Conservation (phyloP, 1,140 invertebrate species). For the Cheumatopsyche charites region DNA sequence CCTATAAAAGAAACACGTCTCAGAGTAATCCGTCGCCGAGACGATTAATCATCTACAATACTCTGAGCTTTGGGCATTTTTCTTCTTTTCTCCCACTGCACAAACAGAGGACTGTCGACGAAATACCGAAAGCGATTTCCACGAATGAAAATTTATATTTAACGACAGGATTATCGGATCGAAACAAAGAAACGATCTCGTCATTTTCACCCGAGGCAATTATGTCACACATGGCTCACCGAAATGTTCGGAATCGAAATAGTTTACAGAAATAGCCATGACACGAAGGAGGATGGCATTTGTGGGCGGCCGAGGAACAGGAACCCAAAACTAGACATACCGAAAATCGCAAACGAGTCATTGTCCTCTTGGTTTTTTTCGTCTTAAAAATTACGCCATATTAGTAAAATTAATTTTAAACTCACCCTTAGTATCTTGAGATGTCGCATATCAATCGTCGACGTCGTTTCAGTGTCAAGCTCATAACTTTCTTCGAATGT, state of each 20-base stretch:
- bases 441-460: neutral
- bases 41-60: slow-evolving; percentile 14
- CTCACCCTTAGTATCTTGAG: too few species aligned
- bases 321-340: slow-evolving; percentile 20
- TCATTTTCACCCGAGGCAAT: slow-evolving; percentile 8
- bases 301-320: slow-evolving; percentile 21
- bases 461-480: neutral
- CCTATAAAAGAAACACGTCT: neutral
- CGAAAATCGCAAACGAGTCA: neutral
- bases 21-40: slow-evolving; percentile 8
- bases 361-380: too few species aligned
- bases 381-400: too few species aligned
- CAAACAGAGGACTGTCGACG: neutral
- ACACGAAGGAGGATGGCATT: slow-evolving; percentile 33
- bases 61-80: neutral
- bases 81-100: neutral
- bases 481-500: slow-evolving; percentile 15
- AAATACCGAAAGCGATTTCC: too few species aligned
- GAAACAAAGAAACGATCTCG: neutral
- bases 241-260: slow-evolving; percentile 4
- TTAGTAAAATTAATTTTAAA: too few species aligned
- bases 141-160: too few species aligned
- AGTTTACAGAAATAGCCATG: slow-evolving; percentile 23
- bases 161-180: neutral
- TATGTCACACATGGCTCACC: slow-evolving; percentile 25